Base-by-base conservation (phyloP, 2,797 vertebrate genomes). In the Tiaroga cobitis region DNA sequence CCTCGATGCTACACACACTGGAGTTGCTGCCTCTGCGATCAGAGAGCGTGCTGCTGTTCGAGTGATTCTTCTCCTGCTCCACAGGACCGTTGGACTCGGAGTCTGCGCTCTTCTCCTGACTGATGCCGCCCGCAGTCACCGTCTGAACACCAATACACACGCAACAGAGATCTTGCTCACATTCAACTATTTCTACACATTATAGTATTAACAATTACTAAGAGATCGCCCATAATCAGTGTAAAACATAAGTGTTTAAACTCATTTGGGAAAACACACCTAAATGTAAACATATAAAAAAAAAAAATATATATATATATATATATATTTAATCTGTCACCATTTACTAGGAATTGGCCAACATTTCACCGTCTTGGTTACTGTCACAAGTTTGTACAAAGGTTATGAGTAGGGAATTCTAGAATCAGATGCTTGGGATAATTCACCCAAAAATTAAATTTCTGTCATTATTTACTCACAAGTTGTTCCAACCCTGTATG, bases 1-100 rank as follows among this genome's bases (percentile, higher is more conserved):
- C 98, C 54, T 99, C 98, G 0, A 99, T 95, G 93, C 97, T 98
- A 92, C 98, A 99, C 77, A 99, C 93, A 90, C 97, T 99, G 88
- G 96, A 96, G 90, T 93, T 96, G 84, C 97, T 99, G 91, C 96
- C 95, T 85, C 97, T 94, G 56, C 98, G 94, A 86, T 98, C 98
- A 0, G 96, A 97, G 88, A 98, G 89, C 0, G 96, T 98, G 94
- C 97, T 97, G 92, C 97, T 97, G 92, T 97, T 98, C 1, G 96
- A 97, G 91, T 97, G 97, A 92, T 85, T 96, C 90, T 95, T 96
- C 65, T 98, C 98, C 63, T 96, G 96, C 86, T 99, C 98, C 0
- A 88, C 37, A 0, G 92, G 84, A 1, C 91, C 84, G 0, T 90
- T 89, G 4, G 89, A 63, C 86, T 99, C 98, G 19, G 90, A 88